Conservation (phyloP, 2,113 vertebrate genomes). For the Podarcis raffonei region DNA sequence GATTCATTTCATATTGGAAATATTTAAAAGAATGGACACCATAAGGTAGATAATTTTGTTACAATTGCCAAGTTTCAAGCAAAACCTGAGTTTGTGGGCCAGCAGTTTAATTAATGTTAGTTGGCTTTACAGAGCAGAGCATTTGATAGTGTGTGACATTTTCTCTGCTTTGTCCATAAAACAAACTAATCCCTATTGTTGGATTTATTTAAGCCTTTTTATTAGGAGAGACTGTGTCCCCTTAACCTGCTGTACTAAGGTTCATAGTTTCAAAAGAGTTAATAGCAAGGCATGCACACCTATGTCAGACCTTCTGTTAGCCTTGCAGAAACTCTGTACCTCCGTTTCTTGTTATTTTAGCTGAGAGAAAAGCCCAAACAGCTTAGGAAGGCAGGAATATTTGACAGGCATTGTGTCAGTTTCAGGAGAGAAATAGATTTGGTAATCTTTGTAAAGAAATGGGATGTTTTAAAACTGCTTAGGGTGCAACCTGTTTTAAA, state of each 20-base stretch:
- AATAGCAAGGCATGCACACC: not conserved
- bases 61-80: not conserved
- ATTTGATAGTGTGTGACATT: not conserved
- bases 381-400: not conserved
- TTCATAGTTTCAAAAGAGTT: not conserved
- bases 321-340: not conserved
- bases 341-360: not conserved
- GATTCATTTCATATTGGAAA: not conserved
- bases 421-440: conserved; percentile 16
- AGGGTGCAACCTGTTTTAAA: conserved; percentile 1
- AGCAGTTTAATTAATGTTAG: not conserved
- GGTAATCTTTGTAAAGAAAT: not conserved
- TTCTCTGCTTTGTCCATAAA: not conserved
- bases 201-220: not conserved
- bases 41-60: not conserved
- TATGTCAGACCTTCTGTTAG: not conserved
- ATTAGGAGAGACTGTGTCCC: not conserved
- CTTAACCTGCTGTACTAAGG: not conserved
- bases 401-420: not conserved
- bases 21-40: not conserved
- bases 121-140: not conserved
- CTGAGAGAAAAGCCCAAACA: not conserved
- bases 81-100: not conserved
- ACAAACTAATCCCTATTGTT: not conserved
- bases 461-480: not conserved